Evolutionary conservation across 2,888 invertebrate species (phyloP).

Genomic region (Pristionchus mayeri): DNA sequence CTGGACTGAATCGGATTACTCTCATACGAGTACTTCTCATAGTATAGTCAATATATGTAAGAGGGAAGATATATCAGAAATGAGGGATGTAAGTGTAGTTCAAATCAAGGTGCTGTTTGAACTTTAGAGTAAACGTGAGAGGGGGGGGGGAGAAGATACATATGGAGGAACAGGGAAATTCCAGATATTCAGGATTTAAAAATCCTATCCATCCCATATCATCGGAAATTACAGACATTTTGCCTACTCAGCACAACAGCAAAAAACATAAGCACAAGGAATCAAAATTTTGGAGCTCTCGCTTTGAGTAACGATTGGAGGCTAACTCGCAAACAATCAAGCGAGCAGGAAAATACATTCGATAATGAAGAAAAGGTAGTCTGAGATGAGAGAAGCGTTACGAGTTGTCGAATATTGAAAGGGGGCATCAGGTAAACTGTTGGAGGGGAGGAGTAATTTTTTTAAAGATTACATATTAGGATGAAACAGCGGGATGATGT

Average conservation of each 20-base stretch:
- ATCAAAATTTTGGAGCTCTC: neutral
- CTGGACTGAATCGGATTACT: neutral
- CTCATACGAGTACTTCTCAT: neutral
- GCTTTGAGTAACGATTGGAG: neutral
- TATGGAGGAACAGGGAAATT: neutral
- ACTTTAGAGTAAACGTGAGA: no score
- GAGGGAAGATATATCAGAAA: neutral
- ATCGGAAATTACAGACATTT: conserved; percentile 22
- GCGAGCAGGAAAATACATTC: neutral
- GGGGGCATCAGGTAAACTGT: no score
- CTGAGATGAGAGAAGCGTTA: neutral
- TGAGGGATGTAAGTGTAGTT: no score
- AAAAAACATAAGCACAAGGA: neutral
- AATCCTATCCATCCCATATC: neutral
- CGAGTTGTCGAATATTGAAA: conserved; percentile 17
- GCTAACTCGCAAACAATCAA: neutral
- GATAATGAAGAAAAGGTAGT: neutral
- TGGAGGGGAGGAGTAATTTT: no score
- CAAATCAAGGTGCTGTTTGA: no score
- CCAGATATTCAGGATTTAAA: neutral
- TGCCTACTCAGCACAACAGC: neutral
- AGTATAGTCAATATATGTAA: conserved; percentile 1
- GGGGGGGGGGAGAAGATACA: neutral
- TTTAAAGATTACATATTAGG: no score
- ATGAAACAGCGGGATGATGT: neutral